Conservation (phyloP, 2,888 invertebrate species). For the Dynastes maya region DNA sequence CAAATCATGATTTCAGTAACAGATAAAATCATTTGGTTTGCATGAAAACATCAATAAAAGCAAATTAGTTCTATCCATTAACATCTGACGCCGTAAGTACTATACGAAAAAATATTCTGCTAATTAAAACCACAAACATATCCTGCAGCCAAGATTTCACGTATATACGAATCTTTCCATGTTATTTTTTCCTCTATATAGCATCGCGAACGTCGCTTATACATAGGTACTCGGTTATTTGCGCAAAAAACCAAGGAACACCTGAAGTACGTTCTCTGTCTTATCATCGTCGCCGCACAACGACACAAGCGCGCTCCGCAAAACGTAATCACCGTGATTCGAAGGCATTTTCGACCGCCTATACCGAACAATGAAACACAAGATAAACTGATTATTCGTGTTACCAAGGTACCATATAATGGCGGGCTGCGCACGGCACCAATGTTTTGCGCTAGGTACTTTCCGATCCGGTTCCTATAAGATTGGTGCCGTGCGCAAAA, state of each 20-base stretch:
- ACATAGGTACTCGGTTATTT: neutral
- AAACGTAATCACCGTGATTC: slow-evolving; percentile 23
- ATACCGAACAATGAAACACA: slow-evolving; percentile 40
- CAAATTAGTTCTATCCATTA: neutral
- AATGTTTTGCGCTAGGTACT: slow-evolving; percentile 46
- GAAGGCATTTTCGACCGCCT: slow-evolving; percentile 16
- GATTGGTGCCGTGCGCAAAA: slow-evolving; percentile 50
- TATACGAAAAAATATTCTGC: neutral
- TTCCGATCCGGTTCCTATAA: neutral
- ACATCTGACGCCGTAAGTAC: neutral
- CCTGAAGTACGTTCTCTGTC: neutral
- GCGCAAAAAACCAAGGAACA: neutral
- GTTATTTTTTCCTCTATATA: neutral
- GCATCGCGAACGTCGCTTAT: neutral
- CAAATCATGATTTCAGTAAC: too few species aligned
- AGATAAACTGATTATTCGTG: slow-evolving; percentile 48
- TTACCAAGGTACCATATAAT: slow-evolving; percentile 51
- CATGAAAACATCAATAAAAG: neutral
- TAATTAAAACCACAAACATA: slow-evolving; percentile 12
- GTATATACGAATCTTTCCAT: neutral
- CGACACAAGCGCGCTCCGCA: neutral
- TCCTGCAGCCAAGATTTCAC: neutral
- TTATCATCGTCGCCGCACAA: neutral
- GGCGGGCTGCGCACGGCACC: slow-evolving; percentile 53
- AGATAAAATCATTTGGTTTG: too few species aligned